Conservation (phyloP, 1,140 invertebrate species). For the Anoplophora glabripennis region DNA sequence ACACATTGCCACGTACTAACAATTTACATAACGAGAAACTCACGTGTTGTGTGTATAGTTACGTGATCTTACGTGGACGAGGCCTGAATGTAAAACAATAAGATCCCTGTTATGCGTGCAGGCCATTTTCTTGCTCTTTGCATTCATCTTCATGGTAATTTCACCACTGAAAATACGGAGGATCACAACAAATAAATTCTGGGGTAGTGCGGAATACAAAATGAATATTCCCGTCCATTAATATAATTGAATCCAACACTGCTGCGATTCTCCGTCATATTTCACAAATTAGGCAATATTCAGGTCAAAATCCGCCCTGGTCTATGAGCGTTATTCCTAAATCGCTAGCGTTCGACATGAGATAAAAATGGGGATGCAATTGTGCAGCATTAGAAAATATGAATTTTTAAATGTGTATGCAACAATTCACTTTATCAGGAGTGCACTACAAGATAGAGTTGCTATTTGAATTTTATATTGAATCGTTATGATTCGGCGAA, state of each 20-base stretch:
- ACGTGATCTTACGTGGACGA: constrained; percentile 22
- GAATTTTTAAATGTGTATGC: not conserved
- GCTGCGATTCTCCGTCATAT: too few relatives aligned
- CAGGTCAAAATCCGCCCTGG: too few relatives aligned
- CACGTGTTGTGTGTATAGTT: constrained; percentile 27
- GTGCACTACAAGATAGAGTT: constrained; percentile 18
- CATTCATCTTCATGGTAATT: constrained; percentile 19
- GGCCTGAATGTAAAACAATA: constrained; percentile 27
- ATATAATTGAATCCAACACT: too few relatives aligned
- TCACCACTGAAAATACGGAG: constrained; percentile 4
- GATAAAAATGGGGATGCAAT: too few relatives aligned
- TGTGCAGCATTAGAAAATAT: too few relatives aligned
- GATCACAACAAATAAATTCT: too few relatives aligned
- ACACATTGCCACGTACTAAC: constrained; percentile 23
- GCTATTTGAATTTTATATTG: constrained; percentile 26
- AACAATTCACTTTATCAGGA: constrained; percentile 18
- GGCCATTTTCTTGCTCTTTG: constrained; percentile 11
- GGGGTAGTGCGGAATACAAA: too few relatives aligned
- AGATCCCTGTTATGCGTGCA: constrained; percentile 24
- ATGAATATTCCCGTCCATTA: too few relatives aligned
- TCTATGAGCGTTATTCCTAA: too few relatives aligned
- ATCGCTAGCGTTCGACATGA: too few relatives aligned
- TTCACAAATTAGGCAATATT: too few relatives aligned
- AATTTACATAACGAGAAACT: constrained; percentile 27
- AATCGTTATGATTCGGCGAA: constrained; percentile 25